Percentiles rank a stretch among this genome's conserved stretches.
Evolutionary conservation across 53 echinoderm and acorn worm genomes (phyloP).

Genomic region (Temnopleurus reevesii): DNA sequence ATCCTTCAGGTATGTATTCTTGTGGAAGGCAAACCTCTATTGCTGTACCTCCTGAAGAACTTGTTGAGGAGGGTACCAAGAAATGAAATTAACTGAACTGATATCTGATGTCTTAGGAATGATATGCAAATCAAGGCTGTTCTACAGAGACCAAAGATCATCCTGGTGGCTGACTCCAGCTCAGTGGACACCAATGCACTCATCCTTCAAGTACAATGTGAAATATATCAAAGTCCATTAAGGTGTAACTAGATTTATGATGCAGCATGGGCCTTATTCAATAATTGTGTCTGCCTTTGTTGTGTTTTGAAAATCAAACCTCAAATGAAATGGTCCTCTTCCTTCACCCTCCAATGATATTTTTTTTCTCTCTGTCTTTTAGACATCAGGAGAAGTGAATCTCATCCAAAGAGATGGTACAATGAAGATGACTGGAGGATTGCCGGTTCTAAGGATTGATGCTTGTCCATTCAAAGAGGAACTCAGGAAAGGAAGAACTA

Average conservation of each 20-base stretch:
- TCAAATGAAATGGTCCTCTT: too few species aligned
- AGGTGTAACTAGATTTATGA: too few species aligned
- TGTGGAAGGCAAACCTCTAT: too few species aligned
- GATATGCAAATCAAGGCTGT: conserved; percentile 77
- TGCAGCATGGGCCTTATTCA: too few species aligned
- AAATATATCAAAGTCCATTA: too few species aligned
- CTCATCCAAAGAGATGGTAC: conserved; percentile 68
- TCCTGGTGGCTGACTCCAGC: conserved; percentile 87
- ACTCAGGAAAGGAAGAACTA: conserved; percentile 80
- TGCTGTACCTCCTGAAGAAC: too few species aligned
- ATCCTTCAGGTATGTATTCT: conserved; percentile 79
- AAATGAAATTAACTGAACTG: too few species aligned
- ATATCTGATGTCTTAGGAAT: too few species aligned
- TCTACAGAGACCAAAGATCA: conserved; percentile 87
- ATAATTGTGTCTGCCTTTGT: too few species aligned
- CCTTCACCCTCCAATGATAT: not conserved
- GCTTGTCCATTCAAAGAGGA: conserved; percentile 89
- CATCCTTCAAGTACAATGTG: conserved; percentile 87
- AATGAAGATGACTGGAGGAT: conserved; percentile 83
- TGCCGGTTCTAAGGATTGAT: conserved; percentile 84
- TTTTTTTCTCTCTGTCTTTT: not conserved
- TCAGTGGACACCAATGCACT: conserved; percentile 88
- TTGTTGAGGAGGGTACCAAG: too few species aligned
- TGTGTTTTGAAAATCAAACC: too few species aligned
- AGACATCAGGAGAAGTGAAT: conserved; percentile 81